Conservation (phyloP, 1,140 invertebrate genomes). For the Tetragnatha versicolor region DNA sequence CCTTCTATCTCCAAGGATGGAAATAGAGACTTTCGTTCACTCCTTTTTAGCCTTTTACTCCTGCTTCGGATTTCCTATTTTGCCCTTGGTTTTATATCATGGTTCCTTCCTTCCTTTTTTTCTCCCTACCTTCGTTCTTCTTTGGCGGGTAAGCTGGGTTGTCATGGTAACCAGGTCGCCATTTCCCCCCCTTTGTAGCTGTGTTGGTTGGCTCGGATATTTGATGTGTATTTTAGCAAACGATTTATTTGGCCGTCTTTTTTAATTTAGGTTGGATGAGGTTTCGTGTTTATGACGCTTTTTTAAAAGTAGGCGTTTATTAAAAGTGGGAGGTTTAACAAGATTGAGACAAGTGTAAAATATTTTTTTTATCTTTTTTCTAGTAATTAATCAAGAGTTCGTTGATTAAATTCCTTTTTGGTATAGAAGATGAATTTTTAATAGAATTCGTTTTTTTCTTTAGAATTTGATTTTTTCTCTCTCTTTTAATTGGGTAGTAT, state of each 20-base stretch:
- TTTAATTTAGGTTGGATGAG: background rate
- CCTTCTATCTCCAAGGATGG: constrained; percentile 9
- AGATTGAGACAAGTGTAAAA: too few species aligned
- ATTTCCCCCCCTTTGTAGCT: background rate
- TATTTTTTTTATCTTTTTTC: background rate
- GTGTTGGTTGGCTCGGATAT: background rate
- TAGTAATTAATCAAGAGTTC: constrained; percentile 1
- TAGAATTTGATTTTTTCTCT: too few species aligned
- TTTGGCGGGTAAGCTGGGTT: background rate
- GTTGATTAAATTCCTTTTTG: too few species aligned
- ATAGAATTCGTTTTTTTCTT: too few species aligned
- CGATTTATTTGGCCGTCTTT: constrained; percentile 5
- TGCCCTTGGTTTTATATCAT: constrained; percentile 16
- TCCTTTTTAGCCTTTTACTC: background rate
- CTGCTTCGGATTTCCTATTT: constrained; percentile 32
- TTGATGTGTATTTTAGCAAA: constrained; percentile 33
- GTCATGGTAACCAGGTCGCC: background rate
- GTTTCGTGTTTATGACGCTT: background rate
- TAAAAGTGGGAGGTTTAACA: background rate
- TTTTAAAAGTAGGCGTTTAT: background rate
- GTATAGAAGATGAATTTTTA: too few species aligned
- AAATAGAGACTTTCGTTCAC: constrained; percentile 25
- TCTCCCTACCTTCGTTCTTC: background rate
- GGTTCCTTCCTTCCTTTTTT: background rate
- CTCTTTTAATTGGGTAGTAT: too few species aligned